Base-by-base conservation (phyloP, 2,113 vertebrate genomes). In the Thunnus maccoyii region DNA sequence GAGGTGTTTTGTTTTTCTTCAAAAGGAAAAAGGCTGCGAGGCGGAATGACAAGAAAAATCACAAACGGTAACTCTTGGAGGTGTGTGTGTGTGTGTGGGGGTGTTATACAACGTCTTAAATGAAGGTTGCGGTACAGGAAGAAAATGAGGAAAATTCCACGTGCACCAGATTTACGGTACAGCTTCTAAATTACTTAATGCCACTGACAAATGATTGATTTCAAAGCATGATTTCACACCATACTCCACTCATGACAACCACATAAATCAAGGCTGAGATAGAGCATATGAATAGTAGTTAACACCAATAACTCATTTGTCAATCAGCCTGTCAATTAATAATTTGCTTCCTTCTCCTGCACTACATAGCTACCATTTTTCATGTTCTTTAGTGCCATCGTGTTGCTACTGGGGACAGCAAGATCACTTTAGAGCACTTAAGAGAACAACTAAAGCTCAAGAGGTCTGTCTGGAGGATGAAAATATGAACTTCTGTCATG, bases 31-130 rank as follows among this genome's bases (percentile, higher is more conserved):
- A 55, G 63, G 78, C 81, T 22, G 20, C 25, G 11, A 78, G 91
- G 73, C n/a, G 82, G 84, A 84, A 50, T 70, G 77, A 91, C 87
- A 55, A 69, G 82, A 86, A 92, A 86, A 88, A 90, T 91, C 80
- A 88, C 65, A 88, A 93, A 93, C 89, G 57, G 90, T 82, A 86
- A 83, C 56, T 76, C 47, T 27, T 16, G 32, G 32, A 17, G 55
- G 85, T 51, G 48, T 20, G 32, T 51, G 76, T 22, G 22, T 22
- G 22, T 22, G 22, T 20, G 20, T 17, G 30, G 47, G 51, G 22
- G 71, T 25, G 46, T 22, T 22, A 22, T 22, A 72, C 22, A 22
- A 60, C 55, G 25, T 12, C 68, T 65, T 36, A 61, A 64, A 66
- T 7, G 2, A 27, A 61, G 15, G 64, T 30, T 51, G 13, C 54